phyloP scores from a whole-genome alignment of 2,888 invertebrate genomes.

The Philereme vetulata region DNA sequence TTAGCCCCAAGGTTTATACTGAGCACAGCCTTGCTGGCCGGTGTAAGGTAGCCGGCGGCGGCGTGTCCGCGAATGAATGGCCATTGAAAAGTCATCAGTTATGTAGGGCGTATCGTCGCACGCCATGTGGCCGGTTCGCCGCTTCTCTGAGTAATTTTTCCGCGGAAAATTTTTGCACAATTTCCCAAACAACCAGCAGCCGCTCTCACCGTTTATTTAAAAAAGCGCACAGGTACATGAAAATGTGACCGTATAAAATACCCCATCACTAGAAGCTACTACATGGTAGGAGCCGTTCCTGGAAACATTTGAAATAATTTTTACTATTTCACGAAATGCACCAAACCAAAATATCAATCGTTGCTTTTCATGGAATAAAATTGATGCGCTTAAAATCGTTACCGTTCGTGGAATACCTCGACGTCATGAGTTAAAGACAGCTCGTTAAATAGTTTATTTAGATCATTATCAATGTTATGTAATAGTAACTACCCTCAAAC shows the following conservation, averaged over 20 bases:
- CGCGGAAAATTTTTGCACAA: slow-evolving; percentile 70
- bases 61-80: slow-evolving; percentile 73
- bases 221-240: slow-evolving; percentile 51
- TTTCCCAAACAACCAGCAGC: slow-evolving; percentile 70
- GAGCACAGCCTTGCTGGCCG: slow-evolving; percentile 14
- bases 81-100: slow-evolving; percentile 83
- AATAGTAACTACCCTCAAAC: too few relatives aligned
- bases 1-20: slow-evolving; percentile 9
- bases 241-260: slow-evolving; percentile 15
- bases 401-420: too few relatives aligned
- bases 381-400: too few relatives aligned
- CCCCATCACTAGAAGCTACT: too few relatives aligned
- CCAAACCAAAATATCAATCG: too few relatives aligned
- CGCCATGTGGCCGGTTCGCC: slow-evolving; percentile 73
- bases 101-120: slow-evolving; percentile 75
- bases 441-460: too few relatives aligned
- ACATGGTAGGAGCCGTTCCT: too few relatives aligned
- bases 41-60: slow-evolving; percentile 41
- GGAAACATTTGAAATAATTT: too few relatives aligned
- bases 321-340: too few relatives aligned
- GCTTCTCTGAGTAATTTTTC: slow-evolving; percentile 73
- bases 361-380: too few relatives aligned
- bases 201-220: slow-evolving; percentile 65
- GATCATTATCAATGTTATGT: too few relatives aligned
- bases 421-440: too few relatives aligned